Conservation (phyloP, 2,113 vertebrate species). For the Piaya cayana region DNA sequence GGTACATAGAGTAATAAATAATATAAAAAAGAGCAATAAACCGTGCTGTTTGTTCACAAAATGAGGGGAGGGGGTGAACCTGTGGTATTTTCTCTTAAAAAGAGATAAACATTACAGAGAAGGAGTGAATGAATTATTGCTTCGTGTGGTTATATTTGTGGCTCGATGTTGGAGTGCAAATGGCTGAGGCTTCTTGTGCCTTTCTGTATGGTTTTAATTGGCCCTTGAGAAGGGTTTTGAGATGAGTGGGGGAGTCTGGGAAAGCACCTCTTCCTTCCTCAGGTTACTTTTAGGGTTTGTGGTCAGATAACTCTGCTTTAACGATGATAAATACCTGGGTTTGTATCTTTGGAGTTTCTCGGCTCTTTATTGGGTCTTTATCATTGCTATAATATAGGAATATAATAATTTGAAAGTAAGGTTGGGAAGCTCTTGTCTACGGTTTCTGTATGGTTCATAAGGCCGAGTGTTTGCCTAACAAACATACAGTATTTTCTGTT, state of each 20-base stretch:
- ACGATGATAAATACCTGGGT: neutral
- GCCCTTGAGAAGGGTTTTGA: neutral
- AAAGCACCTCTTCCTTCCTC: neutral
- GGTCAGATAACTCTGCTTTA: neutral
- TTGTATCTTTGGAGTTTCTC: neutral
- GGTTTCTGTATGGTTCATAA: neutral
- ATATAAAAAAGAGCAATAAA: neutral
- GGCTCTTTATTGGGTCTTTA: neutral
- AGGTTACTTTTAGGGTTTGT: neutral
- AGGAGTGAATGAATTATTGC: neutral
- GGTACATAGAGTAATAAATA: neutral
- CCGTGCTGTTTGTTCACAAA: neutral
- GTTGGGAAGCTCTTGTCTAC: neutral
- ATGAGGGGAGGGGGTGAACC: accelerated
- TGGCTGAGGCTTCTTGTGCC: neutral
- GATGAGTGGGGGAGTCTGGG: neutral
- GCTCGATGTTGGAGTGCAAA: neutral
- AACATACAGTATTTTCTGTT: neutral
- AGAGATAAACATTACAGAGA: neutral
- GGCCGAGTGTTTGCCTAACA: neutral
- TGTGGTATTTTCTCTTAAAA: neutral
- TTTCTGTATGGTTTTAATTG: neutral
- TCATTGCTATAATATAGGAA: neutral
- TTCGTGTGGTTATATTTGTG: neutral
- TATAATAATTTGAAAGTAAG: neutral